Evolutionary conservation across 2,797 vertebrate genomes (phyloP), one percentile per base, ranked within the genome.

Genomic region (Sebastes iracundus): DNA sequence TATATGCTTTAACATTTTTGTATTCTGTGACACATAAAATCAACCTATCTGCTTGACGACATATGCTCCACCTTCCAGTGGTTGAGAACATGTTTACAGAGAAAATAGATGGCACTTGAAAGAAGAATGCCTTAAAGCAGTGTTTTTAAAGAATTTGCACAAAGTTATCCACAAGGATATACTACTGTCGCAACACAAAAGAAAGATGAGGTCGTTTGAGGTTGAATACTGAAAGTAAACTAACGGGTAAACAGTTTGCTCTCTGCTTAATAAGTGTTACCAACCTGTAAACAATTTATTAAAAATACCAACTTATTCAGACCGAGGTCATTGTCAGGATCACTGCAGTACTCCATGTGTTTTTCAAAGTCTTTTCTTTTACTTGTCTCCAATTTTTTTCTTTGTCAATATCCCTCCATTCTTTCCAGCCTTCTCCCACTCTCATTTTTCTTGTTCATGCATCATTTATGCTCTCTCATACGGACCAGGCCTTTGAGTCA

Each of bases 401-500:
- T 46, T 25, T n/a, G 7, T 18, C 58, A 35, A 14, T 23, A 35
- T 25, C 25, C 1, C 13, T 53, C 16, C 7, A 11, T 27, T 59
- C 33, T 42, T 20, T 70, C 30, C 22, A 56, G 52, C 22, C 30
- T 4, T 20, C 14, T 38, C 22, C 23, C 42, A 10, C 60, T 30
- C 42, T 79, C 53, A 58, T 46, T 76, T 55, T 18, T 67, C 32
- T 30, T 52, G 7, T 22, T 20, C 56, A 46, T 60, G 22, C 46
- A 74, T 72, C 23, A 52, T 79, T 84, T 25, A 53, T 62, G 38
- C 49, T 49, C 65, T 46, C 30, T 73, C 23, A 61, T 55, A 30
- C 53, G 46, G 64, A 13, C 38, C 69, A 59, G 63, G 55, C 46
- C 75, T 60, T 63, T 38, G 75, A 80, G 66, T 62, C 75, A 46